Evolutionary conservation across 2,888 invertebrate genomes (phyloP), one percentile per base, ranked within the genome.

Genomic region (Melangyna quadrimaculata): DNA sequence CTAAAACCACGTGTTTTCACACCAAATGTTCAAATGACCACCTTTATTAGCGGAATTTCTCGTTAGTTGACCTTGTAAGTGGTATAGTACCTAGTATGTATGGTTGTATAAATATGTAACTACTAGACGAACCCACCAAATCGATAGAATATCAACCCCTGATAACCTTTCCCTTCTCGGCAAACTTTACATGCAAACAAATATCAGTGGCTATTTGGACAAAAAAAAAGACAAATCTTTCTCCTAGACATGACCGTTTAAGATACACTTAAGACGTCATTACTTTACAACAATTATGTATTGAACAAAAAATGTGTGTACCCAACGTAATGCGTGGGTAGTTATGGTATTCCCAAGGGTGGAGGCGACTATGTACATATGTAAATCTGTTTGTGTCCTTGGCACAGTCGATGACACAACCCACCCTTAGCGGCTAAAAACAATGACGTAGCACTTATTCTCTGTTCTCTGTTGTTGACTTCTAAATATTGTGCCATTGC

Each of bases 381-480:
- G 51, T 73, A 63, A 40, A 78, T 17, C 19, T 40, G 32, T 69
- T 19, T 67, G 51, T 53, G 75, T 72, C 75, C 84, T 84, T 84
- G 72, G 69, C 71, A 72, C 37, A 77, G 67, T 55, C 63, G 75
- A 57, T 65, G 72, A 67, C 71, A 65, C 61, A 80, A 61, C 45
- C 80, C 45, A 80, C 71, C 37, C 61, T 65, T 27, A 74, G 24
- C 63, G 79, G 45, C 57, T 22, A 14, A 70, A 40, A 75, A 48
- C 40, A 51, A 37, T 79, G 84, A 84, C 84, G 84, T 84, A 80
- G 63, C 32, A 59, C 19, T 53, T n/a, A n/a, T n/a, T 63, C 24
- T 67, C n/a, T 65, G 35, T 67, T 22, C 51, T 67, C 51, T 72
- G 24, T 72, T 73, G 61, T 69, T 69, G 61, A 55, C 57, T 53